Evolutionary conservation across 2,797 vertebrate genomes (phyloP).

Genomic region (Brachyrhaphis roseni): DNA sequence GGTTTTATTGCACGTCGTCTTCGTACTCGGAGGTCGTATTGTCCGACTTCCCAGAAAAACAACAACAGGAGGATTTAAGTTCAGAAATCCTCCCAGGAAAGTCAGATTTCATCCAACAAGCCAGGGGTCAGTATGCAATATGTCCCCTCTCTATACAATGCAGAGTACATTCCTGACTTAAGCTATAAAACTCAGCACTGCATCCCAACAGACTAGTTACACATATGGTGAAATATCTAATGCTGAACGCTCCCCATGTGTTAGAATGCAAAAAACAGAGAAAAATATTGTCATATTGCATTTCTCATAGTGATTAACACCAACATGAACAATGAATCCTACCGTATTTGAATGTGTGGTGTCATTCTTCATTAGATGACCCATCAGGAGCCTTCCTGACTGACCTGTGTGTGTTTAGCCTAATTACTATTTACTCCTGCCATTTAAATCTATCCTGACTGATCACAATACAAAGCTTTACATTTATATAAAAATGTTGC

Average conservation of each 20-base stretch:
- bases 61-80: neutral
- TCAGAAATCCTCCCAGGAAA: neutral
- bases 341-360: neutral
- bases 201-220: neutral
- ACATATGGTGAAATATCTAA: neutral
- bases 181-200: neutral
- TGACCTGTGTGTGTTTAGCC: neutral
- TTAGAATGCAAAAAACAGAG: neutral
- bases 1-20: neutral
- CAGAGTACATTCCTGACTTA: neutral
- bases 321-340: neutral
- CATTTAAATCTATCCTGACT: neutral
- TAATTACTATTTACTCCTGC: neutral
- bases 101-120: neutral
- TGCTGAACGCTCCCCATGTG: neutral
- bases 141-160: neutral
- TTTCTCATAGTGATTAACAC: neutral
- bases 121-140: neutral
- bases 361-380: neutral
- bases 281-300: neutral
- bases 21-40: neutral
- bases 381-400: neutral
- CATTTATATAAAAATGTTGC: neutral
- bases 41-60: neutral
- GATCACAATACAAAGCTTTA: neutral